A percentile compares a stretch with the other conserved stretches of the same genome.
phyloP scores from a whole-genome alignment of 2,888 invertebrate species.

The Bimastos eiseni region DNA sequence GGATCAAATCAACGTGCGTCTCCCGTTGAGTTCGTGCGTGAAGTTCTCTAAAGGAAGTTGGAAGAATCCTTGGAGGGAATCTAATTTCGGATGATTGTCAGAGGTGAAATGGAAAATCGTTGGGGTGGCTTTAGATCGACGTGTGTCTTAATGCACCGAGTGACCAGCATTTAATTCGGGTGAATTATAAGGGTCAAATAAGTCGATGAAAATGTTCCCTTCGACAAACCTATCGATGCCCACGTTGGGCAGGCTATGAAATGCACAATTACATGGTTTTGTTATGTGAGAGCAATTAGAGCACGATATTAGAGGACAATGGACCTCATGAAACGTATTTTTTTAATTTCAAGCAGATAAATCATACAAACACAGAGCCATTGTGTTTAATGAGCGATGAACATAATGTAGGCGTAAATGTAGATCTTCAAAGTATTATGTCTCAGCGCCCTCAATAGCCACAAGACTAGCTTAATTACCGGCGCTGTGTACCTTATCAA shows the following conservation, averaged over 20 bases:
- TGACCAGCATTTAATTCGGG: background rate
- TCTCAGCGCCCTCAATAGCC: too few relatives aligned
- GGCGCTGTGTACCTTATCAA: too few relatives aligned
- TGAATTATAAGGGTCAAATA: background rate
- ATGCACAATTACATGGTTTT: background rate
- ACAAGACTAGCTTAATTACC: too few relatives aligned
- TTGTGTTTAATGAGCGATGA: too few relatives aligned
- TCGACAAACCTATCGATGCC: background rate
- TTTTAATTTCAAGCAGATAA: background rate
- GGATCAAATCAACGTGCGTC: background rate
- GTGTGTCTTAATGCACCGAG: background rate
- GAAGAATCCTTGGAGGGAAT: background rate
- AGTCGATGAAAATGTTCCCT: background rate
- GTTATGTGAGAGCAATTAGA: background rate
- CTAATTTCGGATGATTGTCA: slow-evolving; percentile 13
- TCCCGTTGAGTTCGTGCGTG: background rate
- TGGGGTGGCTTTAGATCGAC: background rate
- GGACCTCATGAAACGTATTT: background rate
- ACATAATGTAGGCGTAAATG: too few relatives aligned
- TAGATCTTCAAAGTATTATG: too few relatives aligned
- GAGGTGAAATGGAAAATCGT: background rate
- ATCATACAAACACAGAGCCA: too few relatives aligned
- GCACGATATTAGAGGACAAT: background rate
- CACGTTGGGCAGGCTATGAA: background rate
- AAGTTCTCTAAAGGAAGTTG: background rate